Percentiles rank a stretch among this genome's conserved stretches.
Conservation (phyloP, 2,113 vertebrate species). For the Dryoscopus gambensis region DNA sequence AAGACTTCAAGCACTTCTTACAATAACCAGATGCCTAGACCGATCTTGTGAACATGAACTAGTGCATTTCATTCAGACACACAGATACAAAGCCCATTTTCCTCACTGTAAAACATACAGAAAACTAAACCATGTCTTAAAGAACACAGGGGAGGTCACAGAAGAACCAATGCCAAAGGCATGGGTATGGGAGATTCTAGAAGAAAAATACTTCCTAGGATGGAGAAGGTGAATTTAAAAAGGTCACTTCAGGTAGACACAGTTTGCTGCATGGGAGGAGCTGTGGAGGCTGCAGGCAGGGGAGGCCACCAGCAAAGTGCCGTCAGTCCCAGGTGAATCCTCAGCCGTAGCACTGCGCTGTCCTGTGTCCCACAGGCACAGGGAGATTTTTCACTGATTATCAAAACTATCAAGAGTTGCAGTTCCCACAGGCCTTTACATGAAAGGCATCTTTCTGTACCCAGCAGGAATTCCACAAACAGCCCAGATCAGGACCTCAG, state of each 20-base stretch:
- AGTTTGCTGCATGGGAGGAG: background rate
- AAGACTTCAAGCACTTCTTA: background rate
- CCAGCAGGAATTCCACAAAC: background rate
- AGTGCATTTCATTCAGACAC: background rate
- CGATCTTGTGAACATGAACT: background rate
- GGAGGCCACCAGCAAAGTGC: too few relatives aligned
- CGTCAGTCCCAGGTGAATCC: background rate
- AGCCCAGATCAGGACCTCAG: background rate
- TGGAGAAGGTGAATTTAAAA: background rate
- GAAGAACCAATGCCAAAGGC: background rate
- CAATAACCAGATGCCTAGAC: background rate
- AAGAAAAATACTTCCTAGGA: background rate
- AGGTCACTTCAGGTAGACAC: background rate
- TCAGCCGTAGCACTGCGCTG: fast-evolving
- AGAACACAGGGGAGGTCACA: background rate
- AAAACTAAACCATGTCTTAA: background rate
- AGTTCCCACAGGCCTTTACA: background rate
- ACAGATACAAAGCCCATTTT: background rate
- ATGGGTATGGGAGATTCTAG: background rate
- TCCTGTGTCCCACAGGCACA: fast-evolving
- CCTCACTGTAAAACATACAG: background rate
- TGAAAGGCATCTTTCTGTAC: background rate
- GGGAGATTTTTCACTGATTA: background rate
- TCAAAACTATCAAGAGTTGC: background rate
- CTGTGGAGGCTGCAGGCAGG: background rate